These are phyloP conservation scores for Aegithalos caudatus DNA, from an alignment of 2,113 vertebrate genomes.

Conservation along the genomic window DNA sequence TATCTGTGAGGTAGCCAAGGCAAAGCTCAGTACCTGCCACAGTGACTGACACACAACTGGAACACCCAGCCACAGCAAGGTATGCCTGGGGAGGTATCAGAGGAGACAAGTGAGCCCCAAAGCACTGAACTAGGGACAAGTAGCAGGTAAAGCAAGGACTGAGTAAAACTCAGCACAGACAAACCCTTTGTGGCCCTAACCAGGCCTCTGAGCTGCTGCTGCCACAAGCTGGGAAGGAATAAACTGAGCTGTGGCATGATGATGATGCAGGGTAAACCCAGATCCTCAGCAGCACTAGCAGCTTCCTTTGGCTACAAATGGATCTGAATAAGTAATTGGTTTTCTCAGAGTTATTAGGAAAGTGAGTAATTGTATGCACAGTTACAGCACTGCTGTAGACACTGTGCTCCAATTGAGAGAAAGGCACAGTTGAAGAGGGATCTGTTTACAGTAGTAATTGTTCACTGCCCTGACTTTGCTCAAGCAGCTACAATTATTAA, in stretches of 20 bases:
- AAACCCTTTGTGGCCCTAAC: not conserved
- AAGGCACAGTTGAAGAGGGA: not conserved
- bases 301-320: not conserved
- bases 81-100: fast-evolving
- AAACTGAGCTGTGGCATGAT: not conserved
- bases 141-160: not conserved
- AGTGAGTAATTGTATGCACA: not conserved
- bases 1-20: fast-evolving
- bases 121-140: fast-evolving
- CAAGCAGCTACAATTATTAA: slow-evolving; percentile 6
- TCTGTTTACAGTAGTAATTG: not conserved
- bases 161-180: not conserved
- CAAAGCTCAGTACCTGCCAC: not conserved
- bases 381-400: not conserved
- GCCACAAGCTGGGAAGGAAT: not conserved
- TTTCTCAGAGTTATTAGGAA: not conserved
- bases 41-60: not conserved
- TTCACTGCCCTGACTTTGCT: not conserved
- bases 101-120: not conserved
- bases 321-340: not conserved
- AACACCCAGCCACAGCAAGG: not conserved
- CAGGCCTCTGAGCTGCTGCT: not conserved
- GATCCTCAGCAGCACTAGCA: not conserved
- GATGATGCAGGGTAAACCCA: not conserved
- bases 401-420: fast-evolving